phyloP scores from a whole-genome alignment of 2,113 vertebrate species.

The Cnemophilus loriae region DNA sequence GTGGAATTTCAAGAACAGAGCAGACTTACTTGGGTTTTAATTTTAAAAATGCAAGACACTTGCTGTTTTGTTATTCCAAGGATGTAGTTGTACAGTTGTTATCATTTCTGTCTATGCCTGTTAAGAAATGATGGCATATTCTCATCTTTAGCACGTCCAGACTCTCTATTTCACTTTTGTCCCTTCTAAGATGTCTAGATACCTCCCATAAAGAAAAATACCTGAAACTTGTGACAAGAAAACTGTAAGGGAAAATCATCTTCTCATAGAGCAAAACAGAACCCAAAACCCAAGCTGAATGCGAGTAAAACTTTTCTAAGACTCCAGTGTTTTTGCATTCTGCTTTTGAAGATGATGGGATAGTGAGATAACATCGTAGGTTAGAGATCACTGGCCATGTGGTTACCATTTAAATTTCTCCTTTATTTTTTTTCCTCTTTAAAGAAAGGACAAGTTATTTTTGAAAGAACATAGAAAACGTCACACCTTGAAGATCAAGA shows the following conservation, averaged over 20 bases:
- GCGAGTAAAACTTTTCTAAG: neutral
- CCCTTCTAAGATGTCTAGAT: neutral
- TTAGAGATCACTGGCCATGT: neutral
- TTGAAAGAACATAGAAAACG: neutral
- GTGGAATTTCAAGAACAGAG: slow-evolving; percentile 50
- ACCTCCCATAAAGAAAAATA: neutral
- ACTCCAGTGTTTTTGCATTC: neutral
- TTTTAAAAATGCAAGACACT: neutral
- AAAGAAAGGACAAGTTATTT: neutral
- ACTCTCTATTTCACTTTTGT: neutral
- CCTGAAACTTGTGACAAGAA: neutral
- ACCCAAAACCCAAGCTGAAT: neutral
- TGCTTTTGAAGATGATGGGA: neutral
- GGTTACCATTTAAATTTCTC: neutral
- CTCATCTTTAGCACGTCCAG: neutral
- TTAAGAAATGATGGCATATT: neutral
- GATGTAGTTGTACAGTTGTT: neutral
- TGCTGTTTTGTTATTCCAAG: neutral
- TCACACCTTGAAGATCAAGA: neutral
- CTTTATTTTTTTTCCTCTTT: neutral
- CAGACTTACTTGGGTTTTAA: neutral
- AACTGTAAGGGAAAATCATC: neutral
- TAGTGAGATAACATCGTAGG: neutral
- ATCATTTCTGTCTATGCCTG: neutral
- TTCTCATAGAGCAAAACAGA: neutral